Conservation (phyloP, 2,113 vertebrate genomes). For the Ammodytes dubius region DNA sequence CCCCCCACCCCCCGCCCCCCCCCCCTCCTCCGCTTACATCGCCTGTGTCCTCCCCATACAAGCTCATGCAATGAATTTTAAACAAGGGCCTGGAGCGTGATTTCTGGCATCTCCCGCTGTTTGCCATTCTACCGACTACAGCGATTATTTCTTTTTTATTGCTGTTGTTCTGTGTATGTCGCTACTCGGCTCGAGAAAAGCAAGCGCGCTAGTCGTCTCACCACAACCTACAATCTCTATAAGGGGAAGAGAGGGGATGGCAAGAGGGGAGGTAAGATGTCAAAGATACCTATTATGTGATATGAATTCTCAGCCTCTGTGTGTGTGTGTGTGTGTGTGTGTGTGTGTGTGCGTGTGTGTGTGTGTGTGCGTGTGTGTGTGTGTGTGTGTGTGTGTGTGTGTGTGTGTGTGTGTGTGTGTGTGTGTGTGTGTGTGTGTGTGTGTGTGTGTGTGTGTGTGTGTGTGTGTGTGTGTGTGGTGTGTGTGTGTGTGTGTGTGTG, state of each 20-base stretch:
- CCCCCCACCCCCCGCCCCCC: conserved; percentile 16
- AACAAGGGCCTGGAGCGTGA: conserved; percentile 34
- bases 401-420: conserved; percentile 1
- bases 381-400: background rate
- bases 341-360: too few species aligned
- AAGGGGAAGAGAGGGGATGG: background rate
- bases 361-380: too few species aligned
- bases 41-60: conserved; percentile 19
- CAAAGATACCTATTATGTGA: conserved; percentile 28
- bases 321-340: background rate
- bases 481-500: background rate
- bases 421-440: too few species aligned
- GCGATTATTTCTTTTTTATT: background rate
- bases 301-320: conserved; percentile 24
- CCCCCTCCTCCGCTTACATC: conserved; percentile 25
- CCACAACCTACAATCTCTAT: conserved; percentile 3
- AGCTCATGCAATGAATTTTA: conserved; percentile 60
- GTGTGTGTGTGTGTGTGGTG: background rate
- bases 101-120: conserved; percentile 46
- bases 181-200: conserved; percentile 1
- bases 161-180: background rate
- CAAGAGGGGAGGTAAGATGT: conserved; percentile 27
- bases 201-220: background rate
- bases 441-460: too few species aligned
- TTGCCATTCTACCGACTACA: conserved; percentile 7